phyloP scores from a whole-genome alignment of 35 echinoderm and acorn worm species.

The Apostichopus parvimensis region DNA sequence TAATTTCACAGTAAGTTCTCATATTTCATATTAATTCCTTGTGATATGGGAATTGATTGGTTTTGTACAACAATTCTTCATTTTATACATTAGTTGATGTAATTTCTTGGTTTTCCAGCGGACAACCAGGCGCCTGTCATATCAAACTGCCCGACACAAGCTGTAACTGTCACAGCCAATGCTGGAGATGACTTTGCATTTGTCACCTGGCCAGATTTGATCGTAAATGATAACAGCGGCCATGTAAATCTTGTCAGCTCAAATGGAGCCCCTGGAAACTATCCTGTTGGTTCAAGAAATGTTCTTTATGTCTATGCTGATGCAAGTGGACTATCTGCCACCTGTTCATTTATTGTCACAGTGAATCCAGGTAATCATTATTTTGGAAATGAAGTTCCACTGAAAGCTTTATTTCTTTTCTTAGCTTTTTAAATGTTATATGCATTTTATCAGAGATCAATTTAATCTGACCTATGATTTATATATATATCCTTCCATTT shows the following conservation, averaged over 20 bases:
- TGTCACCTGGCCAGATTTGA: conserved; percentile 1
- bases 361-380: background rate
- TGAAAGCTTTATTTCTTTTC: no score
- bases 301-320: conserved; percentile 4
- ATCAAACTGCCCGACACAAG: background rate
- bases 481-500: background rate
- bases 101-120: background rate
- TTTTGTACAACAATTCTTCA: no score
- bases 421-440: no score
- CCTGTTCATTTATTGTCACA: background rate
- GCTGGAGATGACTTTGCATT: conserved; percentile 11
- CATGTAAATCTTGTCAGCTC: conserved; percentile 16
- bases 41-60: no score
- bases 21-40: no score
- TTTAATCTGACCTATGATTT: no score
- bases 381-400: no score
- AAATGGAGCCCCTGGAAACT: conserved; percentile 25
- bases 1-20: no score
- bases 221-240: conserved; percentile 29
- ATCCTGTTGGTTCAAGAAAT: background rate
- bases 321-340: background rate
- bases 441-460: no score
- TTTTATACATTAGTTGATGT: no score
- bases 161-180: background rate
- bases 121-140: background rate